Percentiles rank a stretch among this genome's conserved stretches.
phyloP scores from a whole-genome alignment of 1,140 invertebrate genomes.

The Heliothis virescens region DNA sequence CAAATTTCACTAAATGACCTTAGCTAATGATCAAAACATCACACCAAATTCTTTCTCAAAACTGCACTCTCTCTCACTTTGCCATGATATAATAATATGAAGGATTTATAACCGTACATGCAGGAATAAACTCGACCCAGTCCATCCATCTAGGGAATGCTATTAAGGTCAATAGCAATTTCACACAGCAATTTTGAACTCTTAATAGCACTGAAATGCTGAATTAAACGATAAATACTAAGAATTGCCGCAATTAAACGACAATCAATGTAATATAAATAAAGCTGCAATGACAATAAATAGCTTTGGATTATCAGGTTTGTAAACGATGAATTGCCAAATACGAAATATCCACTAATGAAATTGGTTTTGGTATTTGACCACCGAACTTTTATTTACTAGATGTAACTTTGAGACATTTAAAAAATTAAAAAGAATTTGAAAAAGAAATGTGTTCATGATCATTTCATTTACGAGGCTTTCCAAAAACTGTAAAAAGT shows the following conservation, averaged over 20 bases:
- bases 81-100: not conserved
- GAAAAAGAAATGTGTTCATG: too few species aligned
- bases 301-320: conserved; percentile 16
- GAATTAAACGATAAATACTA: conserved; percentile 36
- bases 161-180: conserved; percentile 37
- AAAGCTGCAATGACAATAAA: conserved; percentile 9
- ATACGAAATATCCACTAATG: not conserved
- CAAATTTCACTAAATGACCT: too few species aligned
- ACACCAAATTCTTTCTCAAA: too few species aligned
- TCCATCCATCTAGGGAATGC: conserved; percentile 17
- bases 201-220: conserved; percentile 32
- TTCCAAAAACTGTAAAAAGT: too few species aligned
- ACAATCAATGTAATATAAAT: conserved; percentile 33
- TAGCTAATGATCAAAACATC: too few species aligned
- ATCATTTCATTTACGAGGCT: too few species aligned
- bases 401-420: too few species aligned
- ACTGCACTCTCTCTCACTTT: too few species aligned
- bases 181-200: conserved; percentile 19
- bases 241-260: conserved; percentile 36
- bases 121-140: not conserved
- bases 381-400: not conserved
- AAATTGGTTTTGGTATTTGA: not conserved
- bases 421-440: too few species aligned
- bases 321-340: conserved; percentile 3
- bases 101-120: too few species aligned